Conservation (phyloP, 1,140 invertebrate species). For the Pectinophora gossypiella region DNA sequence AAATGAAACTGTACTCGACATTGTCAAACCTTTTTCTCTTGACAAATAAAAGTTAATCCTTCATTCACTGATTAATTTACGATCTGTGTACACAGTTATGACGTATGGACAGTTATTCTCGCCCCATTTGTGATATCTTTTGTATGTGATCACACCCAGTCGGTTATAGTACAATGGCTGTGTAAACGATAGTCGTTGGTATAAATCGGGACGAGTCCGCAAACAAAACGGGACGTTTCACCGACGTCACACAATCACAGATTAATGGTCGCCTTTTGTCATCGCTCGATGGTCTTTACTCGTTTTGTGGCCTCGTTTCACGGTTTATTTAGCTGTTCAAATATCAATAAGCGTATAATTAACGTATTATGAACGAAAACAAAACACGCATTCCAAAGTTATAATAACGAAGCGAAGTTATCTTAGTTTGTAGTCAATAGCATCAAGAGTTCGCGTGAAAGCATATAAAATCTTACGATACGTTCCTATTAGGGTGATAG, state of each 20-base stretch:
- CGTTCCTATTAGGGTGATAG: conserved; percentile 34
- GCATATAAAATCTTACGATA: neutral
- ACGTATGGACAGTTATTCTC: conserved; percentile 59
- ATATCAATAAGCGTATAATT: conserved; percentile 60
- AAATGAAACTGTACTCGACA: no score
- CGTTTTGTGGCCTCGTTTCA: conserved; percentile 68
- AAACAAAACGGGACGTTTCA: conserved; percentile 60
- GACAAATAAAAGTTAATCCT: neutral
- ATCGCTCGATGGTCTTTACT: conserved; percentile 62
- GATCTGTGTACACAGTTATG: conserved; percentile 61
- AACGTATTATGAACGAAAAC: conserved; percentile 38
- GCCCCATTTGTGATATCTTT: conserved; percentile 51
- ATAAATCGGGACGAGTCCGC: conserved; percentile 56
- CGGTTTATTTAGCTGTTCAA: conserved; percentile 60
- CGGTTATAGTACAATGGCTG: conserved; percentile 54
- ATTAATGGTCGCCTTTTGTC: conserved; percentile 70
- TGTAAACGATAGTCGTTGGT: conserved; percentile 49
- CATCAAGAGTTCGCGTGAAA: neutral
- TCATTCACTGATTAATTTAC: conserved; percentile 34
- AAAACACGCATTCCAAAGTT: conserved; percentile 21
- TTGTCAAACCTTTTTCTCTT: no score
- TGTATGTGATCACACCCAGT: conserved; percentile 65
- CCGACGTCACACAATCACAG: conserved; percentile 61
- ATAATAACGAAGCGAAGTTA: neutral
- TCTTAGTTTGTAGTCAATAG: neutral